phyloP scores from a whole-genome alignment of 92 coral and sea anemone species.

The Ricordea florida region DNA sequence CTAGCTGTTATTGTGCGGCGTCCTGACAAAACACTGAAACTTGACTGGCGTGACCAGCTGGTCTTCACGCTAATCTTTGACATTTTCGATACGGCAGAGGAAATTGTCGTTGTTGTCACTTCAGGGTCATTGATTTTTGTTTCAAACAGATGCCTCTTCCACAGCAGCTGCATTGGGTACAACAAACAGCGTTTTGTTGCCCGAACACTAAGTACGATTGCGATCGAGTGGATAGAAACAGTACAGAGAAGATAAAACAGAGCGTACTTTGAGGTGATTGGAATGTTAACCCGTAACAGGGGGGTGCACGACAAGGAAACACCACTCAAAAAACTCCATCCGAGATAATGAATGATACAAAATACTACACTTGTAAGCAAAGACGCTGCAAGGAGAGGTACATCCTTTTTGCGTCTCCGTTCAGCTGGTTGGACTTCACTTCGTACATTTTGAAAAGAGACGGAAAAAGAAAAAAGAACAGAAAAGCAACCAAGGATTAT shows the following conservation, averaged over 20 bases:
- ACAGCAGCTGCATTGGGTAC: slow-evolving; percentile 29
- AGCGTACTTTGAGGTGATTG: slow-evolving; percentile 1
- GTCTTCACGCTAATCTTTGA: background rate
- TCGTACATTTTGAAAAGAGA: slow-evolving; percentile 35
- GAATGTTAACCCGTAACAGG: background rate
- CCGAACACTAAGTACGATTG: background rate
- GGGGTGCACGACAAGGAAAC: background rate
- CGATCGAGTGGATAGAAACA: background rate
- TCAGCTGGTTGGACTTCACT: background rate
- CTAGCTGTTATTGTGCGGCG: background rate
- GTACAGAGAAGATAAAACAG: slow-evolving; percentile 6
- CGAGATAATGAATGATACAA: slow-evolving; percentile 21
- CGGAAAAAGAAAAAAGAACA: slow-evolving; percentile 23
- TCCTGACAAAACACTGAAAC: background rate
- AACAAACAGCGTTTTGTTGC: background rate
- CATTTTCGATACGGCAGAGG: background rate
- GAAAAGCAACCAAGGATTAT: slow-evolving; percentile 4
- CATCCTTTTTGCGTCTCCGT: background rate
- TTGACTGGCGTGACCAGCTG: background rate
- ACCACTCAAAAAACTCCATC: slow-evolving; percentile 41
- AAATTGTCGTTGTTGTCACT: slow-evolving; percentile 32
- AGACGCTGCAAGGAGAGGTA: background rate
- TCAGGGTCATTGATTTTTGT: slow-evolving; percentile 45
- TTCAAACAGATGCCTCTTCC: slow-evolving; percentile 46
- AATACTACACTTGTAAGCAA: slow-evolving; percentile 2